Evolutionary conservation across 2,888 invertebrate genomes (phyloP), one percentile per base, ranked within the genome.

Genomic region (Vesta saturnalis): DNA sequence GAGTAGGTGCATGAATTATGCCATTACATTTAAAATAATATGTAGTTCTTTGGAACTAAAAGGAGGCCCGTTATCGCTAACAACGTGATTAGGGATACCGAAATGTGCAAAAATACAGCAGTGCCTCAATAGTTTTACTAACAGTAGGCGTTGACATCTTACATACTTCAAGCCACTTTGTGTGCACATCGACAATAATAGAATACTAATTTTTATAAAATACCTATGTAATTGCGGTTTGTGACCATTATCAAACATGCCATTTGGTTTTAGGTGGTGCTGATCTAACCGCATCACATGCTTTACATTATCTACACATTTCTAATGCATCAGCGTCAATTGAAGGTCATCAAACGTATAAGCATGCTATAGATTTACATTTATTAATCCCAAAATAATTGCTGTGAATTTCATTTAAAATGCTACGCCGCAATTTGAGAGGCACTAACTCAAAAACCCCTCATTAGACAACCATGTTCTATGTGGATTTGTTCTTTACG

Each of bases 311-410:
- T 46, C 12, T 46, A 46, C 46, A 14, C 46, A 6, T 30, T 30
- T 30, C 10, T 5, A 5, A 30, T 10, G 10, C 10, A 30, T 30
- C 10, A 5, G 5, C 30, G 30, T 30, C 30, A 10, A 30, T 30
- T 30, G 10, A 30, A 6, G 30, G 30, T 70, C 72, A 70, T 71
- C 72, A 71, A 22, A 69, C 57, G 46, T 60, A 60, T 10, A 22
- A 49, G 14, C 60, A 12, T 4, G 60, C 60, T 1, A 60, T 16
- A 15, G 30, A 64, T 47, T 72, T 70, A 30, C 30, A 30, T 30
- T 30, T 30, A 10, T 30, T 30, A 6, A 30, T 30, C 5, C 30
- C 68, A 72, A 70, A 49, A 67, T 70, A 0, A 57, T 63, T 14
- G 15, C 23, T 35, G 19, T 72, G 70, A 6, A 72, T 10, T 60